Percentiles rank a stretch among this genome's conserved stretches.
phyloP scores from a whole-genome alignment of 1,140 invertebrate genomes.

The Eriocheir sinensis region DNA sequence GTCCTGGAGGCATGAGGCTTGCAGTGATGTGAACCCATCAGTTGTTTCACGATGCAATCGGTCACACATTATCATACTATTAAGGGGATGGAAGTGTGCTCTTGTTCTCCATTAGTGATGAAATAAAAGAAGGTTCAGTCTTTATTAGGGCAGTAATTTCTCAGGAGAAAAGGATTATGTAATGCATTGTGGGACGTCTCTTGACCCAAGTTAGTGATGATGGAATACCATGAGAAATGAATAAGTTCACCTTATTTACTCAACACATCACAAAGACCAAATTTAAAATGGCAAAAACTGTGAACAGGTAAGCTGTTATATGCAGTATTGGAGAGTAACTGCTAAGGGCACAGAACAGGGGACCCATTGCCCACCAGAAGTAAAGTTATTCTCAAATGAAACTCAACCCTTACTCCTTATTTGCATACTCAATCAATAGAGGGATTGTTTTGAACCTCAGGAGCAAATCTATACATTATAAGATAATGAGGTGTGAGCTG shows the following conservation, averaged over 20 bases:
- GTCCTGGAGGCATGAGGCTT: background rate
- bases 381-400: background rate
- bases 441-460: background rate
- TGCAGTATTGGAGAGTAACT: background rate
- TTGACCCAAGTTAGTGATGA: background rate
- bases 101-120: too few relatives aligned
- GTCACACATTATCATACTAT: background rate
- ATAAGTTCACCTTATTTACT: background rate
- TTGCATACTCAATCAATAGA: background rate
- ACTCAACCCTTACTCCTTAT: background rate
- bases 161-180: background rate
- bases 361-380: background rate
- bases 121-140: too few relatives aligned
- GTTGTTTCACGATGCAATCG: background rate
- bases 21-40: background rate
- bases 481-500: constrained; percentile 8
- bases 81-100: background rate
- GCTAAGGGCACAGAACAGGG: background rate
- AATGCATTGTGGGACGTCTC: background rate
- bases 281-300: background rate
- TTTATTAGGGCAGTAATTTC: constrained; percentile 7
- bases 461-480: constrained; percentile 5
- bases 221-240: background rate
- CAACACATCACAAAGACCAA: background rate
- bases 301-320: background rate